A percentile compares a stretch with the other conserved stretches of the same genome.
Evolutionary conservation across 2,888 invertebrate species (phyloP).

Genomic region (Acronicta psi): DNA sequence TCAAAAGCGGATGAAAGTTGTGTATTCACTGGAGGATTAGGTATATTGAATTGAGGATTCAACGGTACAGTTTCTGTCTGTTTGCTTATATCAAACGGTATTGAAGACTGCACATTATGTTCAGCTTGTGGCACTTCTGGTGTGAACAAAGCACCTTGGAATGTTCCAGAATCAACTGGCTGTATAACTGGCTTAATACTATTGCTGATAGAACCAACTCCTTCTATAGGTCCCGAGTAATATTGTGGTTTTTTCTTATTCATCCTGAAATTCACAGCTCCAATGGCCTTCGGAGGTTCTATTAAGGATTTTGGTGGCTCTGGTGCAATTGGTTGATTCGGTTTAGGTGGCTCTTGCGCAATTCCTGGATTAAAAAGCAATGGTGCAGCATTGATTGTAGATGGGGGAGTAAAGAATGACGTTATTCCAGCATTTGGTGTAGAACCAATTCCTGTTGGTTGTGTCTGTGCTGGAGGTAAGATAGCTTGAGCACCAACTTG

Average conservation of each 20-base stretch:
- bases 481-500: conserved; percentile 4
- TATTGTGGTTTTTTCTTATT: conserved; percentile 83
- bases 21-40: conserved; percentile 20
- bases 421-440: conserved; percentile 10
- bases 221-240: conserved; percentile 85
- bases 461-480: conserved; percentile 16
- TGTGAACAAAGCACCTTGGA: conserved; percentile 75
- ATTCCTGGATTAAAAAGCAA: conserved; percentile 56
- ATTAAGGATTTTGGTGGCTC: conserved; percentile 65
- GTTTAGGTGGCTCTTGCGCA: conserved; percentile 14
- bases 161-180: conserved; percentile 62
- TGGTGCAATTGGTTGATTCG: conserved; percentile 11
- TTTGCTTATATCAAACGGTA: conserved; percentile 62
- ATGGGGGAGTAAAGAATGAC: conserved; percentile 11
- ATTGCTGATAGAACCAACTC: conserved; percentile 79
- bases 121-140: conserved; percentile 58
- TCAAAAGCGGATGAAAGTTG: conserved; percentile 21
- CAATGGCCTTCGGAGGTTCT: conserved; percentile 78
- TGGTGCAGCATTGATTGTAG: conserved; percentile 39
- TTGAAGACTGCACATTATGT: conserved; percentile 30
- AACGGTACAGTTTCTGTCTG: conserved; percentile 38
- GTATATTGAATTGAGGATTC: conserved; percentile 51
- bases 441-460: conserved; percentile 6
- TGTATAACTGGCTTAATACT: conserved; percentile 76
- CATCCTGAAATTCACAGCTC: conserved; percentile 77